Base-by-base conservation (phyloP, 2,888 invertebrate genomes). In the Neocrepidodera transversa region DNA sequence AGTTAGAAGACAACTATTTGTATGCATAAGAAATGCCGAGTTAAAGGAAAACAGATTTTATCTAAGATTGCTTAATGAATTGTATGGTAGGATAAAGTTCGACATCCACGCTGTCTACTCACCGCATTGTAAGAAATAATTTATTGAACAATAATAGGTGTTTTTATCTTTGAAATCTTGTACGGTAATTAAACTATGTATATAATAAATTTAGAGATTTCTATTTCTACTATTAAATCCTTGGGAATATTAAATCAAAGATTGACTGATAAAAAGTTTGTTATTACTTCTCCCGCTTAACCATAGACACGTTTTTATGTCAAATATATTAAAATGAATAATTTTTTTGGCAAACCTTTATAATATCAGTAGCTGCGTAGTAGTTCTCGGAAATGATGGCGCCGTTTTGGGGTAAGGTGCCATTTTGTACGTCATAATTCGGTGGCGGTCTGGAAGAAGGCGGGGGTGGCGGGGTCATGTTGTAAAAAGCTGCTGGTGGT, bases 351-450 rank as follows among this genome's bases (percentile, higher is more conserved):
- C 75, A 74, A 78, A 87, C 86, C 81, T 86, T 89, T 71, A 90
- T 85, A 71, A 91, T 90, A 74, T 91, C 91, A 1, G 90, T 91
- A 36, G 91, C 90, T 1, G 91, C 91, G 74, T 91, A 91, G 78
- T 89, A 90, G 71, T 86, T 88, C 74, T 86, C 87, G 2, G 77
- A 67, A 30, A 76, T 74, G 60, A 77, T 71, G 14, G 71, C 66
- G 10, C 76, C 76, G 54, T 77, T 77, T 28, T 76, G 72, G 16
- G 79, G 74, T 30, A 76, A 75, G 65, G 78, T 75, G 68, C 78
- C 79, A 65, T 76, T 79, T 66, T 79, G 79, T 51, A 76, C 76
- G 62, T 82, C 82, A 74, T 81, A 81, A n/a, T 76, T 73, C 4
- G 83, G 82, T 5, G 82, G 82, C 23, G 80, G 80, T 18, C 79